Evolutionary conservation across 2,113 vertebrate species (phyloP).

Genomic region (Myiopsitta monachus): DNA sequence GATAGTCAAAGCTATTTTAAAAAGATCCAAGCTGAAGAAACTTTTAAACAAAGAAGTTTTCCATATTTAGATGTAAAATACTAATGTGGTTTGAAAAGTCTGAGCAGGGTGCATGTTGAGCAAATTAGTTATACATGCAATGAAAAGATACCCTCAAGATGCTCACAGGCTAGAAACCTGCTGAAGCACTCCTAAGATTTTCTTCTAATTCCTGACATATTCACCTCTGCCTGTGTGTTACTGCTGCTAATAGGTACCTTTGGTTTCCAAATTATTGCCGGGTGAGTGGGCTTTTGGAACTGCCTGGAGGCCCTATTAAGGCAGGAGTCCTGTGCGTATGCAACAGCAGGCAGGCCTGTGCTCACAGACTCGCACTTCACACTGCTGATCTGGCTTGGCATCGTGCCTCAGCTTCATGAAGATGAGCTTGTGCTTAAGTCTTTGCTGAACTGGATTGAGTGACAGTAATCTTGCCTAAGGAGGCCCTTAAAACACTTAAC

Average conservation of each 20-base stretch:
- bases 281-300: not conserved
- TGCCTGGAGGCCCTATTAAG: not conserved
- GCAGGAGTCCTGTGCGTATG: not conserved
- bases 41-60: not conserved
- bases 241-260: not conserved
- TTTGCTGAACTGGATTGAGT: fast-evolving
- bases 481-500: not conserved
- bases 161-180: not conserved
- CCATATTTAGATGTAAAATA: not conserved
- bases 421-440: not conserved
- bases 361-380: not conserved
- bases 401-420: not conserved
- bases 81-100: not conserved
- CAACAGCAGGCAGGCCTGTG: not conserved
- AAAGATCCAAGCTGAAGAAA: not conserved
- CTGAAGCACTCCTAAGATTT: not conserved
- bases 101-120: not conserved
- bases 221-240: not conserved
- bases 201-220: not conserved
- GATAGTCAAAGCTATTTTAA: not conserved
- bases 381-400: fast-evolving
- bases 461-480: not conserved
- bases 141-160: not conserved
- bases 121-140: not conserved
- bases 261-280: not conserved